Evolutionary conservation across 2,797 vertebrate species (phyloP).

Genomic region (Lutjanus campechanus): DNA sequence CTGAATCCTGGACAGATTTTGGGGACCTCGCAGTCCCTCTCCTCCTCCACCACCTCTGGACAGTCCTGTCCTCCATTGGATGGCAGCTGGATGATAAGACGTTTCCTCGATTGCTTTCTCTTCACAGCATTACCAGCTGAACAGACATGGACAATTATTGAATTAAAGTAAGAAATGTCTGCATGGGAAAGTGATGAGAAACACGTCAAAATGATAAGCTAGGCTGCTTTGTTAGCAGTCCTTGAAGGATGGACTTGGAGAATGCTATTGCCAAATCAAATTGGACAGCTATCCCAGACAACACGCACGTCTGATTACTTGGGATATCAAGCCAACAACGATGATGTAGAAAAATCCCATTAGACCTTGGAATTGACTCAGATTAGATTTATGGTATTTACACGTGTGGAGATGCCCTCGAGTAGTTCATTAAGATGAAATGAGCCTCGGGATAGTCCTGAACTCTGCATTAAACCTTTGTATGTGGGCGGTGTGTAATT

Average conservation of each 20-base stretch:
- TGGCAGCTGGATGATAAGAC: conserved; percentile 92
- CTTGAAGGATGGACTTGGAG: conserved; percentile 47
- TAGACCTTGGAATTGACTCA: conserved; percentile 37
- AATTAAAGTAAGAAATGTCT: conserved; percentile 34
- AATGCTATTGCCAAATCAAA: conserved; percentile 39
- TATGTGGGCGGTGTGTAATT: conserved; percentile 34
- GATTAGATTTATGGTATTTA: conserved; percentile 59
- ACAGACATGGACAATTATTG: conserved; percentile 40
- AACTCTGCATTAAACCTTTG: conserved; percentile 40
- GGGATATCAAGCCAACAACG: conserved; percentile 34
- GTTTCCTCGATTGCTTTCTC: conserved; percentile 90
- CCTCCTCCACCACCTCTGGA: conserved; percentile 91
- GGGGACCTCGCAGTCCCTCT: conserved; percentile 89
- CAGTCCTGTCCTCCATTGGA: conserved; percentile 95
- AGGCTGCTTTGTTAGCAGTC: conserved; percentile 15
- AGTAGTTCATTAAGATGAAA: conserved; percentile 67
- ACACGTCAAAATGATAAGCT: conserved; percentile 47
- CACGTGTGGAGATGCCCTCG: conserved; percentile 24
- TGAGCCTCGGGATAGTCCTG: conserved; percentile 38
- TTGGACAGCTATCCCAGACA: conserved; percentile 34
- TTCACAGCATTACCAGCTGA: conserved; percentile 76
- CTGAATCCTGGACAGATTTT: conserved; percentile 91
- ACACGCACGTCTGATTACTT: conserved; percentile 31
- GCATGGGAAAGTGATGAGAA: conserved; percentile 34
- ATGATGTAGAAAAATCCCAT: conserved; percentile 48